These are phyloP conservation scores for Leptodactylus fuscus DNA, from an alignment of 2,113 vertebrate genomes.

Conservation along the genomic window DNA sequence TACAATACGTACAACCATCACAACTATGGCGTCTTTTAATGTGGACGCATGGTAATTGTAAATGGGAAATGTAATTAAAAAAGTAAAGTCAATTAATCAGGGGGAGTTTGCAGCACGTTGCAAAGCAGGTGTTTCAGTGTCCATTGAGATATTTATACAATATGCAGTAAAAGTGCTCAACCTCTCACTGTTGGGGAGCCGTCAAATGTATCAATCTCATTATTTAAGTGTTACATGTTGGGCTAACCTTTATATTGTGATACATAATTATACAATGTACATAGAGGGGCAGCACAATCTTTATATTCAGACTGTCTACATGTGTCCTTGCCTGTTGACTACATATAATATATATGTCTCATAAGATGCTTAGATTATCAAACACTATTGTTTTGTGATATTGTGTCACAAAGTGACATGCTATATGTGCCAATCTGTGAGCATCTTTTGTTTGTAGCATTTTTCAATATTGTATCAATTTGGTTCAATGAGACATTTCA, in stretches of 20 bases:
- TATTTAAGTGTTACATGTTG: background rate
- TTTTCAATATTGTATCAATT: too few species aligned
- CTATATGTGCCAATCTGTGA: too few species aligned
- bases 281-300: background rate
- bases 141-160: constrained; percentile 28
- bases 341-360: too few species aligned
- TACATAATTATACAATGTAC: too few species aligned
- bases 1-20: constrained; percentile 43
- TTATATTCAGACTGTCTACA: too few species aligned
- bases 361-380: too few species aligned
- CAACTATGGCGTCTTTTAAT: constrained; percentile 36
- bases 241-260: too few species aligned
- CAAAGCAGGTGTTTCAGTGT: constrained; percentile 45
- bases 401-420: too few species aligned
- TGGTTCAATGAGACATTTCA: too few species aligned
- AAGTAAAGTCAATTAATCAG: constrained; percentile 43
- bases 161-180: constrained; percentile 31
- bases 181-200: background rate
- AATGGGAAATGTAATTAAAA: constrained; percentile 50
- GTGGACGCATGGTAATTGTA: constrained; percentile 39
- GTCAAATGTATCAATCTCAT: background rate
- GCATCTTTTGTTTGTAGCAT: too few species aligned
- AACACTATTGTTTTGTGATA: too few species aligned
- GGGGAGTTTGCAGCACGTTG: constrained; percentile 36
- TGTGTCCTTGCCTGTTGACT: too few species aligned